A percentile compares a stretch with the other conserved stretches of the same genome.
phyloP scores from a whole-genome alignment of 2,888 invertebrate species.

The Drosophila maculinotata region DNA sequence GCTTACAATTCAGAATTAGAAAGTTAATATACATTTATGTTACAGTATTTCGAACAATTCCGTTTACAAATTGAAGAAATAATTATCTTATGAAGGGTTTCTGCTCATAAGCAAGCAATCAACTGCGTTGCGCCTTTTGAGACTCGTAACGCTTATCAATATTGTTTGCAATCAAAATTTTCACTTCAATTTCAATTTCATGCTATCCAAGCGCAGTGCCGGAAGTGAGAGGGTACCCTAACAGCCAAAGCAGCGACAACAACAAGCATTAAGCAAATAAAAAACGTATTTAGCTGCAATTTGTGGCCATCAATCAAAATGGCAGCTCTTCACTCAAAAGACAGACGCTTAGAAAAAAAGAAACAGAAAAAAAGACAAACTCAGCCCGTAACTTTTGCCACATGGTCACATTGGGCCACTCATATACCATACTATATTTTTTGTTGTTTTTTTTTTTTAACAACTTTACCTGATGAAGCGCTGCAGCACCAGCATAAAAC shows the following conservation, averaged over 20 bases:
- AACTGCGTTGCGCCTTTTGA: constrained; percentile 17
- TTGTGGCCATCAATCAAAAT: constrained; percentile 78
- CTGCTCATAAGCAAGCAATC: constrained; percentile 14
- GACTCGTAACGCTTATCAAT: constrained; percentile 45
- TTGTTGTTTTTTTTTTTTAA: constrained; percentile 35
- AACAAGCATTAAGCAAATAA: constrained; percentile 70
- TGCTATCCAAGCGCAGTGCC: constrained; percentile 25
- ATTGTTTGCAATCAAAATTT: constrained; percentile 37
- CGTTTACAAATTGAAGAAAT: not conserved
- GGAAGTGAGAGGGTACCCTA: constrained; percentile 19
- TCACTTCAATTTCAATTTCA: constrained; percentile 56
- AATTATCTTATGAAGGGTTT: constrained; percentile 14
- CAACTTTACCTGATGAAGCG: constrained; percentile 70
- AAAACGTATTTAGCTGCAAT: constrained; percentile 80
- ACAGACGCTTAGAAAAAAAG: constrained; percentile 24
- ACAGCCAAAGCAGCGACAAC: constrained; percentile 8
- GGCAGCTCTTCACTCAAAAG: constrained; percentile 61
- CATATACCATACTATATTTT: constrained; percentile 43
- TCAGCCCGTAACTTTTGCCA: constrained; percentile 68
- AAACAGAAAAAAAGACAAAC: constrained; percentile 23
- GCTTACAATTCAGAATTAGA: no score
- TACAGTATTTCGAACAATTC: not conserved
- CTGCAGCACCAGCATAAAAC: constrained; percentile 53
- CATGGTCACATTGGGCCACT: constrained; percentile 71
- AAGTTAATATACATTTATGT: no score